phyloP scores from a whole-genome alignment of 1,140 invertebrate species.

The Drosophila jambulina region DNA sequence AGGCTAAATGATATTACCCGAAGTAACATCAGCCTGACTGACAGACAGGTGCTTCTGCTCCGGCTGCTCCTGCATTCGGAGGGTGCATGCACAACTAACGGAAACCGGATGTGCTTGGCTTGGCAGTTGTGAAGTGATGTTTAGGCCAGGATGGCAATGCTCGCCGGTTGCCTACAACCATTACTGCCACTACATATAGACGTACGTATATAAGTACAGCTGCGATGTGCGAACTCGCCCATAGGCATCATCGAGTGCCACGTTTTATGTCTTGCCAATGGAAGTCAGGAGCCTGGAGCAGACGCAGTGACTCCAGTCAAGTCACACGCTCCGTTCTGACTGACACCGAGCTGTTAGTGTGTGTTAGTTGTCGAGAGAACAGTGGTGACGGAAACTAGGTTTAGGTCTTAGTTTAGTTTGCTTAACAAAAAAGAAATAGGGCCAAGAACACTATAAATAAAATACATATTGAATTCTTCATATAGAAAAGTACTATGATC shows the following conservation, averaged over 20 bases:
- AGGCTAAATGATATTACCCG: slow-evolving; percentile 82
- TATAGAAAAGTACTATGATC: background rate
- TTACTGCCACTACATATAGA: slow-evolving; percentile 8
- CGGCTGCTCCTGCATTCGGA: slow-evolving; percentile 5
- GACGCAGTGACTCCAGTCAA: slow-evolving; percentile 44
- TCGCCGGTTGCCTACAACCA: slow-evolving; percentile 28
- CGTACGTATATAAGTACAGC: slow-evolving; percentile 4
- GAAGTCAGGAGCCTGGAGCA: slow-evolving; percentile 36
- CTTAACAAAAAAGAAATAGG: background rate
- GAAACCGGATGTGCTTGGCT: slow-evolving; percentile 81
- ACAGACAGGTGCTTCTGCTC: slow-evolving; percentile 51
- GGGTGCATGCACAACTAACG: slow-evolving; percentile 67
- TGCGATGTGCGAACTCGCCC: slow-evolving; percentile 68
- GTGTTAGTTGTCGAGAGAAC: background rate
- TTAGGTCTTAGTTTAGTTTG: background rate
- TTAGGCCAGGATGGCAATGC: slow-evolving; percentile 58
- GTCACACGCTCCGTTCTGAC: slow-evolving; percentile 25
- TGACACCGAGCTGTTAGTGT: slow-evolving; percentile 11
- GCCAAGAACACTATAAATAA: background rate
- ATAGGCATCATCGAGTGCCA: slow-evolving; percentile 82
- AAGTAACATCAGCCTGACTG: slow-evolving; percentile 80
- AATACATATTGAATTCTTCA: background rate
- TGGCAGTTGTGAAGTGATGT: slow-evolving; percentile 82
- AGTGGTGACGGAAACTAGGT: slow-evolving; percentile 18
- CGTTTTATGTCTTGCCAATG: slow-evolving; percentile 77